Evolutionary conservation across 2,888 invertebrate species (phyloP).

Genomic region (Carcina quercana): DNA sequence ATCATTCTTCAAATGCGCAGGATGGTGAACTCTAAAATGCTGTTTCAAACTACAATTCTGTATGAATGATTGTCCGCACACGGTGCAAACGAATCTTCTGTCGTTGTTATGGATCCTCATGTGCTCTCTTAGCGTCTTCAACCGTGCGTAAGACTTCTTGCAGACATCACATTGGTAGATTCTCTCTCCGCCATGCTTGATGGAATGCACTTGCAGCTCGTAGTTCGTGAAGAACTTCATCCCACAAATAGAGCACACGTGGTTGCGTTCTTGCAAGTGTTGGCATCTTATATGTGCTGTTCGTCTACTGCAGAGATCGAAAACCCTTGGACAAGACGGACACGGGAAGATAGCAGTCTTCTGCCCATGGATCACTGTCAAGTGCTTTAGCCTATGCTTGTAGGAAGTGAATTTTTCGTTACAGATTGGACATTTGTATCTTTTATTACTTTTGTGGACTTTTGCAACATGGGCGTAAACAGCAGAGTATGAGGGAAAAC

Average conservation of each 20-base stretch:
- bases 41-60: constrained; percentile 64
- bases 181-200: constrained; percentile 69
- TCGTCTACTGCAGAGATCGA: constrained; percentile 55
- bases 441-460: constrained; percentile 50
- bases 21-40: constrained; percentile 61
- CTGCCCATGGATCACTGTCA: constrained; percentile 51
- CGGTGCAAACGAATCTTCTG: constrained; percentile 50
- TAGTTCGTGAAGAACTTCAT: constrained; percentile 73
- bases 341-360: constrained; percentile 58
- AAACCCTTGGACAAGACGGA: constrained; percentile 55
- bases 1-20: constrained; percentile 41
- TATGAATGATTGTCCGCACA: constrained; percentile 58
- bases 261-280: constrained; percentile 62
- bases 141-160: constrained; percentile 59
- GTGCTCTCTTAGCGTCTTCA: constrained; percentile 61
- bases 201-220: constrained; percentile 69
- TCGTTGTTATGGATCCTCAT: constrained; percentile 65
- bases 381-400: constrained; percentile 54
- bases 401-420: constrained; percentile 62
- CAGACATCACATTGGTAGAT: constrained; percentile 72
- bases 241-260: constrained; percentile 63
- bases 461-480: constrained; percentile 53
- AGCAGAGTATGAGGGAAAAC: constrained; percentile 44
- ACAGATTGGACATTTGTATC: constrained; percentile 65
- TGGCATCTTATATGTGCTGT: constrained; percentile 57